These are phyloP conservation scores for Maconellicoccus hirsutus DNA, from an alignment of 1,140 invertebrate species.

Conservation along the genomic window DNA sequence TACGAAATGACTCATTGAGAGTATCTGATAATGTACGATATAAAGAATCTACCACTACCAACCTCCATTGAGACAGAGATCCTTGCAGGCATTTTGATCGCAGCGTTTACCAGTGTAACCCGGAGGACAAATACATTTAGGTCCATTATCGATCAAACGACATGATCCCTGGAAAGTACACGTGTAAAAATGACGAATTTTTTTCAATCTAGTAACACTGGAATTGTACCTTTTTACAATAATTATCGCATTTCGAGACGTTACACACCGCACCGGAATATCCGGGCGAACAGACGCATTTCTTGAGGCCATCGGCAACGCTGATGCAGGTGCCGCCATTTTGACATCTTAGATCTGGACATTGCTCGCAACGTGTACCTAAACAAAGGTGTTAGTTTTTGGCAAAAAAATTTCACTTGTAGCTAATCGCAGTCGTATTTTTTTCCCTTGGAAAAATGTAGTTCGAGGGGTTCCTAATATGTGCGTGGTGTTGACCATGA, in stretches of 20 bases:
- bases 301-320: conserved; percentile 26
- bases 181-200: no score
- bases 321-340: conserved; percentile 36
- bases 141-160: conserved; percentile 31
- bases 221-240: conserved; percentile 33
- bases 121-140: conserved; percentile 35
- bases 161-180: conserved; percentile 31
- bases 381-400: no score
- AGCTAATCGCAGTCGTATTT: no score
- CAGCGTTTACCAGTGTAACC: conserved; percentile 45
- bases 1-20: neutral
- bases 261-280: conserved; percentile 37
- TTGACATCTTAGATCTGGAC: conserved; percentile 34
- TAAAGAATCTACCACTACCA: conserved; percentile 2
- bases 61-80: conserved; percentile 45
- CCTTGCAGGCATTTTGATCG: conserved; percentile 41
- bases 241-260: conserved; percentile 34
- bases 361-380: conserved; percentile 34
- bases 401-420: no score
- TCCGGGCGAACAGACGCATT: conserved; percentile 36
- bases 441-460: no score
- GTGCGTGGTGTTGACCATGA: no score
- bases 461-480: no score
- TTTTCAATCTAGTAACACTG: no score
- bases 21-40: neutral